Base-by-base conservation (phyloP, 2,888 invertebrate species). In the Adela reaumurella region DNA sequence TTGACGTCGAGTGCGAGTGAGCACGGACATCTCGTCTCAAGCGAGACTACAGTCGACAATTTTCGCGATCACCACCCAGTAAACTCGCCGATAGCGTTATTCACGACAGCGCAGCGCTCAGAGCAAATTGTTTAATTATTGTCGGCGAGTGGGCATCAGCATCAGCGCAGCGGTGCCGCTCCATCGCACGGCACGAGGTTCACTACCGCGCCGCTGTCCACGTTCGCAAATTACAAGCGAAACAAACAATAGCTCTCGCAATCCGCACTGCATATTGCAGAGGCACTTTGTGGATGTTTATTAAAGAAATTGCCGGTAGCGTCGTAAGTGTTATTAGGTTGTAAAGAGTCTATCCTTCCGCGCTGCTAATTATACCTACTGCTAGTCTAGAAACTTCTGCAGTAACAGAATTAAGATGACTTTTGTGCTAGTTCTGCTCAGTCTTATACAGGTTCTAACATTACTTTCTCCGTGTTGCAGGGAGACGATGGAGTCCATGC, bases 401-500 rank as follows among this genome's bases (percentile, higher is more conserved):
- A n/a, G n/a, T n/a, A n/a, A n/a, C n/a, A n/a, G n/a, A n/a, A n/a
- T n/a, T n/a, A n/a, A n/a, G 24, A 6, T 24, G 24, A 6, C 4
- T 24, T 24, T 24, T 24, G 4, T 24, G 4, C 4, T 24, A 24
- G 8, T 24, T 24, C n/a, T 24, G 24, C 8, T 24, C 8, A 24
- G 24, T 8, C 24, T n/a, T n/a, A n/a, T 6, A 24, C 8, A 24
- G 8, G 8, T 24, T 24, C 5, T 24, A 8, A 24, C 5, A 24
- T 6, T 24, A 24, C 24, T 24, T 8, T 35, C 11, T 35, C 6
- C 59, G 54, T 78, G 74, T 70, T 76, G 57, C 85, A 92, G 93
- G 73, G 93, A 93, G 76, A 92, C 92, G 50, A 92, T 93, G 92
- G 93, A 93, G 70, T 88, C 88, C 48, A 89, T 93, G 88, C 68